Evolutionary conservation across 2,113 vertebrate species (phyloP), one percentile per base, ranked within the genome.

Genomic region (Rhombomys opimus): DNA sequence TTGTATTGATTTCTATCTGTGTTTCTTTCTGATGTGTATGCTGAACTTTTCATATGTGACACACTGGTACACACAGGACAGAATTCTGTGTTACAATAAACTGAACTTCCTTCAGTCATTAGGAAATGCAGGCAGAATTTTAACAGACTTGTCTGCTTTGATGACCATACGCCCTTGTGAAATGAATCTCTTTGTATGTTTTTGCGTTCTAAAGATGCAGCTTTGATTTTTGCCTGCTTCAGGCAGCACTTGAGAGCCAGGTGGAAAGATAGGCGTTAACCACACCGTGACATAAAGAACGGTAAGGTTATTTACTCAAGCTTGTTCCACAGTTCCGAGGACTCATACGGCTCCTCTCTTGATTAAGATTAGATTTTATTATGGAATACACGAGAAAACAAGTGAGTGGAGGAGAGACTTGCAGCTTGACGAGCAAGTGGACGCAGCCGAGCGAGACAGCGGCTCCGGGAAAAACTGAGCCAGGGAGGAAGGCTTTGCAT

Each of bases 41-140:
- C 10, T 91, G 67, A 96, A 93, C 73, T 70, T 95, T 92, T 67
- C 38, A 97, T 84, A 91, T 93, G 70, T 90, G 22, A 97, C 75
- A 95, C 96, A 93, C 17, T 35, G 3, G 22, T 6, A 11, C 91
- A n/a, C 18, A 95, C 96, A 80, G 17, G 0, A 95, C 96, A 32
- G 59, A 50, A 78, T 95, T 95, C 41, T 41, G 7, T 72, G 52
- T 81, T 76, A 7, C 91, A 80, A 38, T 97, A 84, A 88, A 89
- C 11, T 65, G 41, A 67, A 75, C 94, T 94, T 72, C 95, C 81
- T 52, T 46, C 76, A 89, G 23, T 67, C 90, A 50, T 81, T 95
- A 68, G 68, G 57, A 96, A 90, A 72, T 87, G 35, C 54, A 38
- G 91, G 41, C 25, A 75, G 18, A n/a, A 0, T 35, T 61, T 70